phyloP scores from a whole-genome alignment of 1,140 invertebrate genomes.

The Caenorhabditis inopinata region DNA sequence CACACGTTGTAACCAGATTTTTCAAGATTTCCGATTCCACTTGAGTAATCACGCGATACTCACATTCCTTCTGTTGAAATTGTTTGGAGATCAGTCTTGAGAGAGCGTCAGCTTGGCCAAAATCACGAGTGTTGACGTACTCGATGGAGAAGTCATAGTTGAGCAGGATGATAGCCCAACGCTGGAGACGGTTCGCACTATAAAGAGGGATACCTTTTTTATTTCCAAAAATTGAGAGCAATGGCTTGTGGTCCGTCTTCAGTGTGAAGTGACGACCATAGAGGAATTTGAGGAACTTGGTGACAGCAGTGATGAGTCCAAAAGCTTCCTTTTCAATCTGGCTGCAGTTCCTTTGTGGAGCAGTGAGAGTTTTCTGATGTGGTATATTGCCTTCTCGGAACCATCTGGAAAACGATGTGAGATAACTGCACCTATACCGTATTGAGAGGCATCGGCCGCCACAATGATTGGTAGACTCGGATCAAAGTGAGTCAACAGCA shows the following conservation, averaged over 20 bases:
- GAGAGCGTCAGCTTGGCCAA: conserved; percentile 57
- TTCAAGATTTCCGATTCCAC: not conserved
- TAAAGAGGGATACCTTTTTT: not conserved
- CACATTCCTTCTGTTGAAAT: not conserved
- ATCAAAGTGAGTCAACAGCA: too few relatives aligned
- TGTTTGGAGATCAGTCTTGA: conserved; percentile 29
- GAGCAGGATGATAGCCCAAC: not conserved
- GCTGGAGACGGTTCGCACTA: not conserved
- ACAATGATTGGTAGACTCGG: conserved; percentile 54
- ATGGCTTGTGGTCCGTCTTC: conserved; percentile 69
- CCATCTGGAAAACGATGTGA: too few relatives aligned
- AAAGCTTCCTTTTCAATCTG: conserved; percentile 69
- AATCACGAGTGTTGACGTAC: conserved; percentile 41
- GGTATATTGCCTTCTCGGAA: too few relatives aligned
- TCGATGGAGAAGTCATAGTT: conserved; percentile 59
- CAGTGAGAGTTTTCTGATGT: conserved; percentile 63
- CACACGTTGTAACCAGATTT: not conserved
- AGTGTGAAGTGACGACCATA: conserved; percentile 68
- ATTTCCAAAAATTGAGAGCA: conserved; percentile 67
- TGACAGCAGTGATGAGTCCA: conserved; percentile 67
- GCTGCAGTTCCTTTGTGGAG: conserved; percentile 66
- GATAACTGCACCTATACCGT: too few relatives aligned
- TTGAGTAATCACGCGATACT: not conserved
- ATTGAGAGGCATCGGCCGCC: too few relatives aligned
- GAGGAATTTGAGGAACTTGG: conserved; percentile 67